A percentile compares a stretch with the other conserved stretches of the same genome.
phyloP scores from a whole-genome alignment of 2,888 invertebrate species.

The Lacanobia oleracea region DNA sequence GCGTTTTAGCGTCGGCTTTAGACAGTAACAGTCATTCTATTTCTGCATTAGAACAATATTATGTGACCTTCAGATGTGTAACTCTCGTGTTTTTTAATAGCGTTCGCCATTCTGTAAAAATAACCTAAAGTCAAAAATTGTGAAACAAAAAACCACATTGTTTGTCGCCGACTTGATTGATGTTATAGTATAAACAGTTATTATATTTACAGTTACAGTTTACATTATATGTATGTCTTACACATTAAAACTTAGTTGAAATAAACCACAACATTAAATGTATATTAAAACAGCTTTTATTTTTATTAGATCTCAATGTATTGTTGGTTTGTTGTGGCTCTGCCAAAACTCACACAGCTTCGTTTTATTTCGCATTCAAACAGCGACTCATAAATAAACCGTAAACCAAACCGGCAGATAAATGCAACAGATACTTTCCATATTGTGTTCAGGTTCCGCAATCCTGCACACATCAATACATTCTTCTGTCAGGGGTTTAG shows the following conservation, averaged over 20 bases:
- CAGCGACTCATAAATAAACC: slow-evolving; percentile 44
- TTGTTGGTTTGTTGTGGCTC: not conserved
- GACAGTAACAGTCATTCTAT: not conserved
- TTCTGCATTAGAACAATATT: slow-evolving; percentile 8
- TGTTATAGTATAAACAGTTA: no score
- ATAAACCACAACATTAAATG: not conserved
- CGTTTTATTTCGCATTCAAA: slow-evolving; percentile 54
- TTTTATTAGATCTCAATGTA: slow-evolving; percentile 17
- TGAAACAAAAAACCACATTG: no score
- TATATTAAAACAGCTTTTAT: slow-evolving; percentile 11
- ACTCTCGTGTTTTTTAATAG: not conserved
- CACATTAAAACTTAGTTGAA: not conserved
- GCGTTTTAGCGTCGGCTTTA: not conserved
- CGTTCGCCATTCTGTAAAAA: no score
- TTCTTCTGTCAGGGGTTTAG: not conserved
- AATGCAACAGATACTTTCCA: slow-evolving; percentile 49
- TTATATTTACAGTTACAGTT: no score
- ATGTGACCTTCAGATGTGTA: not conserved
- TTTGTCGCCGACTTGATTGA: no score
- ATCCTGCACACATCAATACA: slow-evolving; percentile 2
- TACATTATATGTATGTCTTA: no score
- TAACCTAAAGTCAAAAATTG: no score
- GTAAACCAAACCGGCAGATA: slow-evolving; percentile 43
- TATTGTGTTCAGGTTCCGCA: slow-evolving; percentile 35
- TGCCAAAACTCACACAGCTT: slow-evolving; percentile 44